These are phyloP conservation scores for Scyliorhinus canicula DNA, from an alignment of 2,797 vertebrate species.

Conservation along the genomic window DNA sequence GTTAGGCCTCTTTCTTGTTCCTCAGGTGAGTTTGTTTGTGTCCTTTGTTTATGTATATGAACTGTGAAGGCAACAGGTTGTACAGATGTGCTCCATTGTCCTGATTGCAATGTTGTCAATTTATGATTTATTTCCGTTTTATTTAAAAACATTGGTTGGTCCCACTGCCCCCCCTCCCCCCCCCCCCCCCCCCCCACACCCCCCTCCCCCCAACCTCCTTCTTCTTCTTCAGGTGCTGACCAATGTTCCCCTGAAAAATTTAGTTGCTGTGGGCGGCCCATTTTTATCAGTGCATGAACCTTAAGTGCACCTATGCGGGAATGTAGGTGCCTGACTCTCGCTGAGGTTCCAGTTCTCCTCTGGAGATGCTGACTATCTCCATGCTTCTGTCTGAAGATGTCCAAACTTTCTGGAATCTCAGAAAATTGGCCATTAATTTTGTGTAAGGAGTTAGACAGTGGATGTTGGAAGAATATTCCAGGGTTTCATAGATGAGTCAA, in stretches of 20 bases:
- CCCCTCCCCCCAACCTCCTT: no score
- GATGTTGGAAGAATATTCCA: not conserved
- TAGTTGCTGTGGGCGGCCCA: no score
- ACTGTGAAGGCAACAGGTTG: not conserved
- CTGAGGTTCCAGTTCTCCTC: not conserved
- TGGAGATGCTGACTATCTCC: not conserved
- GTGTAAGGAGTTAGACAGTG: not conserved
- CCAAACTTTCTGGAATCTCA: not conserved
- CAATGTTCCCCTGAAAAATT: no score
- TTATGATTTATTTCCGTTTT: not conserved
- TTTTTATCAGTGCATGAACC: no score
- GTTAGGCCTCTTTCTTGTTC: constrained; percentile 53
- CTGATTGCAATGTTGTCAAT: not conserved
- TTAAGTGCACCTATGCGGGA: no score
- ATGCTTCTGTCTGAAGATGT: not conserved
- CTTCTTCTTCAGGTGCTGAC: not conserved
- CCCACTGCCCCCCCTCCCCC: no score
- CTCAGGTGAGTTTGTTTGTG: constrained; percentile 51
- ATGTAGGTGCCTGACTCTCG: not conserved
- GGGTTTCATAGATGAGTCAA: not conserved
- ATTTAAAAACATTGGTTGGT: not conserved
- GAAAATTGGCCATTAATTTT: not conserved
- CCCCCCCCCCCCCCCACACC: not conserved
- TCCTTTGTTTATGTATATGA: not conserved
- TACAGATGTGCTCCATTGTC: not conserved